These are phyloP conservation scores for Hypsopygia costalis DNA, from an alignment of 2,888 invertebrate genomes.

Conservation along the genomic window DNA sequence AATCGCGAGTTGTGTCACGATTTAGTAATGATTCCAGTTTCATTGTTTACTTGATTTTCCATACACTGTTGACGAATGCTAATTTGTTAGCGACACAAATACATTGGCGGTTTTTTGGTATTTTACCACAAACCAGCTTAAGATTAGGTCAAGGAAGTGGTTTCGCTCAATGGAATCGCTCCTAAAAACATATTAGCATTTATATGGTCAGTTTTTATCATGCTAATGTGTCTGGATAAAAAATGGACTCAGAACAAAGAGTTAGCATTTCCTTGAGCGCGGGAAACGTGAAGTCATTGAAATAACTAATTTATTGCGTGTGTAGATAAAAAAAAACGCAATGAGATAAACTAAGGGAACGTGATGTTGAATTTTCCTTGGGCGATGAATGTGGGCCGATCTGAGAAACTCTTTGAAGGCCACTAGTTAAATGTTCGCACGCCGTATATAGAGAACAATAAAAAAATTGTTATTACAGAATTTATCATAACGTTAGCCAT, in stretches of 20 bases:
- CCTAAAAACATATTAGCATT: slow-evolving; percentile 33
- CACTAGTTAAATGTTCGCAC: slow-evolving; percentile 30
- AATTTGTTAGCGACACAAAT: too few relatives aligned
- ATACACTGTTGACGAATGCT: slow-evolving; percentile 9
- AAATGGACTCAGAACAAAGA: slow-evolving; percentile 41
- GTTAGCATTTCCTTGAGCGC: slow-evolving; percentile 55
- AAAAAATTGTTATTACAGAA: slow-evolving; percentile 16
- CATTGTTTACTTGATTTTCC: slow-evolving; percentile 19
- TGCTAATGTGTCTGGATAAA: slow-evolving; percentile 41
- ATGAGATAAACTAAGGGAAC: slow-evolving; percentile 31
- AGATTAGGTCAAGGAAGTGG: slow-evolving; percentile 18
- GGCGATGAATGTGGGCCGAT: slow-evolving; percentile 43
- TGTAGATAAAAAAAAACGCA: slow-evolving; percentile 29
- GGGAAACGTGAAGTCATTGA: slow-evolving; percentile 48
- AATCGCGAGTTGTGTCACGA: slow-evolving; percentile 44
- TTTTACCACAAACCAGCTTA: slow-evolving; percentile 6
- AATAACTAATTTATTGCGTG: slow-evolving; percentile 21
- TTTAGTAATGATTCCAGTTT: slow-evolving; percentile 41
- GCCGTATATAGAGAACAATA: slow-evolving; percentile 27
- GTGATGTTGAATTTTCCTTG: slow-evolving; percentile 43
- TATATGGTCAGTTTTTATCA: slow-evolving; percentile 40
- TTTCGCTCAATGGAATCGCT: slow-evolving; percentile 13
- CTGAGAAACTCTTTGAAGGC: slow-evolving; percentile 47
- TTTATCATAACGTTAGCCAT: slow-evolving; percentile 16
- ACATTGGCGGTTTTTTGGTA: not conserved